Evolutionary conservation across 2,113 vertebrate species (phyloP).

Genomic region (Onychostruthus taczanowskii): DNA sequence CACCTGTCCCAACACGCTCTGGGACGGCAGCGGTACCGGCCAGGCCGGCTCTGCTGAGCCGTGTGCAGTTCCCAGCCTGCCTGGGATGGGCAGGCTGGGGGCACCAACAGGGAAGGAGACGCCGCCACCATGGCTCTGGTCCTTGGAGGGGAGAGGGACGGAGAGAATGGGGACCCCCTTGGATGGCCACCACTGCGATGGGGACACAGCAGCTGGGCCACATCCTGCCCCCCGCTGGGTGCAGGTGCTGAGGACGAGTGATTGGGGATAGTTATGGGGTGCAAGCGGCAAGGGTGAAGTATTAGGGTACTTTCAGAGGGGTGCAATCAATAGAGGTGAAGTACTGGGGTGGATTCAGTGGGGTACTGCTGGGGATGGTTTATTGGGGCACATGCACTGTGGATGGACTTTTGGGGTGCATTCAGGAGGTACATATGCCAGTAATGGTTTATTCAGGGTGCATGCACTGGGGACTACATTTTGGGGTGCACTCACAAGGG

Average conservation of each 20-base stretch:
- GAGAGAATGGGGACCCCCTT: rapidly evolving
- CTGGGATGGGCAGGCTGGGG: background rate
- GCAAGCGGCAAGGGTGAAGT: rapidly evolving
- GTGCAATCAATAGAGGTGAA: background rate
- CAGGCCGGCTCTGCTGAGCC: conserved; percentile 5
- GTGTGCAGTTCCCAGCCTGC: conserved; percentile 23
- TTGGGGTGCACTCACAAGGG: background rate
- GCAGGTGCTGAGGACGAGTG: too few relatives aligned
- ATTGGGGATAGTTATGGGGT: too few relatives aligned
- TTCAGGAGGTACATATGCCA: background rate
- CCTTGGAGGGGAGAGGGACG: rapidly evolving
- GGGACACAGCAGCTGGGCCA: rapidly evolving
- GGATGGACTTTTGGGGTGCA: background rate
- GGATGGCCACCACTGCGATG: rapidly evolving
- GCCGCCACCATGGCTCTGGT: rapidly evolving
- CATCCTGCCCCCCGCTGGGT: background rate
- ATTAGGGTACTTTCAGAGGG: background rate
- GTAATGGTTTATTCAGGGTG: background rate
- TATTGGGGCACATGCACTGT: background rate
- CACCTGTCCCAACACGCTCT: conserved; percentile 27
- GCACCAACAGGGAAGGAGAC: background rate
- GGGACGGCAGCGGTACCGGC: conserved; percentile 9
- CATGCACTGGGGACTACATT: background rate
- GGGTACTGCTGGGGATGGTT: background rate
- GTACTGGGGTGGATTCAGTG: background rate